Evolutionary conservation across 2,797 vertebrate species (phyloP), one percentile per base, ranked within the genome.

Genomic region (Arnoldichthys spilopterus): DNA sequence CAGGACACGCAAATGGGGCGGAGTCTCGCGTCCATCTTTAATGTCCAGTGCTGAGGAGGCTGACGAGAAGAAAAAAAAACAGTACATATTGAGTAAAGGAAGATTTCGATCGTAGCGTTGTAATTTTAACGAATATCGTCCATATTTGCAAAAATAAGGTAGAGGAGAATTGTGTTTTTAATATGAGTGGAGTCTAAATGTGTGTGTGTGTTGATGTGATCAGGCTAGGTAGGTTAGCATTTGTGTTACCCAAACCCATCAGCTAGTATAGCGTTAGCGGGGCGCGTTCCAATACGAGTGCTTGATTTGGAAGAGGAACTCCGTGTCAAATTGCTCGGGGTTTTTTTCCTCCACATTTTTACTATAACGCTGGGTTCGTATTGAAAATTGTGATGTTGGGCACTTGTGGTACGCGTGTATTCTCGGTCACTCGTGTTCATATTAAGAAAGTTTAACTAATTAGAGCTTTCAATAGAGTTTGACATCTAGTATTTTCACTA

Each of bases 11-110:
- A 16, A 11, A 81, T 83, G 88, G 91, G 92, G 93, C 89, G 92
- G 92, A 89, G 89, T 86, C 86, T 90, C 89, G 91, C 89, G 92
- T 92, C 94, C 94, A 94, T 94, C 92, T 95, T 95, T 93, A 92
- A 89, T 92, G 87, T 93, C 92, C 89, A 91, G 85, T 62, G 67
- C 74, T 69, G 79, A 86, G 89, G 89, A 91, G 94, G 91, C 91
- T 93, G 89, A 90, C 92, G 92, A 92, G 91, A 92, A 93, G 90
- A 92, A 94, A 92, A 90, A 49, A 56, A 24, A 37, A 6, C 13
- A 71, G 28, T 54, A 51, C 18, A 32, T 54, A 13, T 16, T n/a
- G 47, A 32, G 7, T 40, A 62, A 24, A 47, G 22, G 40, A 28
- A 45, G 64, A 67, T 26, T 45, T 67, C 88, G 91, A 77, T 91